phyloP scores from a whole-genome alignment of 2,113 vertebrate species.

The Melanocharis versteri region DNA sequence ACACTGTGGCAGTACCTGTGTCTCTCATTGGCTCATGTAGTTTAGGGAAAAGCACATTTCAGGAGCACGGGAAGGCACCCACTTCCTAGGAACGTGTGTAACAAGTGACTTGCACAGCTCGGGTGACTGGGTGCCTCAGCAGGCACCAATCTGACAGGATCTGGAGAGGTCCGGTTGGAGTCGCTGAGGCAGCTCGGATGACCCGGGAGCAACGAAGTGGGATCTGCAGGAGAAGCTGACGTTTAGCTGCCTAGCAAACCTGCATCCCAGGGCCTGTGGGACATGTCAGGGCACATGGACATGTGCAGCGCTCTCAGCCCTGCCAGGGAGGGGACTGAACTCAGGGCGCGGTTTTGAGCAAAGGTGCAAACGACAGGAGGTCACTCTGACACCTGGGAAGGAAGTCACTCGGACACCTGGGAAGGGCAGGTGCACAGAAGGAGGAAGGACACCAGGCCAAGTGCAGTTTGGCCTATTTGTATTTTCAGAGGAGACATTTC shows the following conservation, averaged over 20 bases:
- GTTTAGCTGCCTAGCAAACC: background rate
- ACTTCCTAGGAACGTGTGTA: fast-evolving
- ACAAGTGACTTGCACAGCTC: fast-evolving
- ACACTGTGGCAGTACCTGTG: fast-evolving
- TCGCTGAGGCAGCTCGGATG: background rate
- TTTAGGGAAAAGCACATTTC: background rate
- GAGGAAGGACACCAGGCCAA: background rate
- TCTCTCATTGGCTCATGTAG: fast-evolving
- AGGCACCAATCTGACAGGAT: fast-evolving
- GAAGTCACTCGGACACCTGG: no score
- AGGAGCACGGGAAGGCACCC: background rate
- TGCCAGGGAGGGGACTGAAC: fast-evolving
- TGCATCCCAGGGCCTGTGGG: background rate
- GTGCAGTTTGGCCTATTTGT: background rate
- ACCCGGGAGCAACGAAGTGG: background rate
- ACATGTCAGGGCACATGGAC: fast-evolving
- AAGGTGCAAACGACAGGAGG: fast-evolving
- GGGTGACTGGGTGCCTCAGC: background rate
- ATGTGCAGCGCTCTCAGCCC: background rate
- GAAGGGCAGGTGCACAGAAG: background rate
- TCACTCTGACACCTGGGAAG: no score
- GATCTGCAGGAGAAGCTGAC: background rate
- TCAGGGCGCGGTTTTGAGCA: fast-evolving
- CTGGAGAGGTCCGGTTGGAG: background rate
- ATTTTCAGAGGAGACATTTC: background rate